phyloP scores from a whole-genome alignment of 2,888 invertebrate species.

The Sesamia inferens region DNA sequence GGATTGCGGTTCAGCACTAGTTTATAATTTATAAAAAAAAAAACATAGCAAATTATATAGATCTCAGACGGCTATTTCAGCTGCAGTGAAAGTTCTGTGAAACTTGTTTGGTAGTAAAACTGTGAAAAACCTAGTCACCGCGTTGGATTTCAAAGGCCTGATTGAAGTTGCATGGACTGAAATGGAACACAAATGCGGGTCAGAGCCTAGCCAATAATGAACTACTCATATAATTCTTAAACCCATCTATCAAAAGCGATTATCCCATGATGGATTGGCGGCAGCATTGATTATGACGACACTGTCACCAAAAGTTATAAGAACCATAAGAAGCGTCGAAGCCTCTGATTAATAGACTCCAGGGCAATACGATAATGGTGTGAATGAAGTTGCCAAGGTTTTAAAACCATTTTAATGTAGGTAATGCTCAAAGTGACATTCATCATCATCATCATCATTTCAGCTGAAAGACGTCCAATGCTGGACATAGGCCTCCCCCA shows the following conservation, averaged over 20 bases:
- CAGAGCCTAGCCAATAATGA: background rate
- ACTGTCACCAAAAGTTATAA: conserved; percentile 3
- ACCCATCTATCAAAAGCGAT: conserved; percentile 34
- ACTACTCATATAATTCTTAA: conserved; percentile 2
- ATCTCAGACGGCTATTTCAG: background rate
- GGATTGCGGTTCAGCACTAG: too few relatives aligned
- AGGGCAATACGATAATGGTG: background rate
- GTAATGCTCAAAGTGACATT: background rate
- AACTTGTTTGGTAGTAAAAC: background rate
- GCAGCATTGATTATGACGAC: background rate
- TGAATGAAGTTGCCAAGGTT: background rate
- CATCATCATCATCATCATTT: too few relatives aligned
- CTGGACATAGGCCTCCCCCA: too few relatives aligned
- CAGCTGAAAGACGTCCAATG: too few relatives aligned
- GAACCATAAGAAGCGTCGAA: background rate
- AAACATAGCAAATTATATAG: background rate
- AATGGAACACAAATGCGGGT: background rate
- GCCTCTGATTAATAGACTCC: background rate
- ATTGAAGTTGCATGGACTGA: background rate
- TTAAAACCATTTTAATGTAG: background rate
- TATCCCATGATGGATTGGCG: conserved; percentile 35
- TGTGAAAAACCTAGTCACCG: background rate
- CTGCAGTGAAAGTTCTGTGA: background rate
- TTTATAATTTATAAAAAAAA: too few relatives aligned
- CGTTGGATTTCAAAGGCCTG: background rate